Base-by-base conservation (phyloP, 2,888 invertebrate genomes). In the Germaria angustata region DNA sequence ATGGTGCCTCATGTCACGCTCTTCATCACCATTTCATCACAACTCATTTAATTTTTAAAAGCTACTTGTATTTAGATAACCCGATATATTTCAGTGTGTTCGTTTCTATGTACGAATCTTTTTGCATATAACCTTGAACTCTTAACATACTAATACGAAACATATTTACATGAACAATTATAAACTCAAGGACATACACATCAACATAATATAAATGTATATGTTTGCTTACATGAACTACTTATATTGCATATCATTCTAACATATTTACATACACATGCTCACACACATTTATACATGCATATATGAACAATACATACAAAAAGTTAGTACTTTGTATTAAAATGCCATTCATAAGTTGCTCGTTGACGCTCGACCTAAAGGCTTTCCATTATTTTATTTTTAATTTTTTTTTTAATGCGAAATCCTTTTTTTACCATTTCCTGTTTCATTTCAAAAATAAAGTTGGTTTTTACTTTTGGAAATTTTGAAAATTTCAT, bases 121-220 rank as follows among this genome's bases (percentile, higher is more conserved):
- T 66, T 24, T n/a, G n/a, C 55, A 66, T n/a, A 53, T 72, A 78
- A 78, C 81, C 81, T 82, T 82, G 81, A 82, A 82, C 81, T 82
- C 75, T 78, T 82, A 82, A 78, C 78, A 82, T 75, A 78, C 73
- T 55, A 73, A 81, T 32, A 24, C 49, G n/a, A 71, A 65, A 59
- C 32, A 71, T 57, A 36, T 46, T 36, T 57, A 44, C 20, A 41
- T 34, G n/a, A 34, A 55, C 49, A 51, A 17, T 36, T 1, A 68
- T 20, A 24, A 9, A 41, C 20, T 5, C 22, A 51, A 24, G 11
- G 13, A 41, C 28, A 2, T 36, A n/a, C 15, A 65, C 11, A 39
- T 24, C 8, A 55, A 17, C 32, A 55, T 20, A 24, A 4, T n/a
- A 24, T 51, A 51, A 51, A 49, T 46, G 46, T 63, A 22, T 76